Evolutionary conservation across 2,797 vertebrate genomes (phyloP).

Genomic region (Pseudopleuronectes americanus): DNA sequence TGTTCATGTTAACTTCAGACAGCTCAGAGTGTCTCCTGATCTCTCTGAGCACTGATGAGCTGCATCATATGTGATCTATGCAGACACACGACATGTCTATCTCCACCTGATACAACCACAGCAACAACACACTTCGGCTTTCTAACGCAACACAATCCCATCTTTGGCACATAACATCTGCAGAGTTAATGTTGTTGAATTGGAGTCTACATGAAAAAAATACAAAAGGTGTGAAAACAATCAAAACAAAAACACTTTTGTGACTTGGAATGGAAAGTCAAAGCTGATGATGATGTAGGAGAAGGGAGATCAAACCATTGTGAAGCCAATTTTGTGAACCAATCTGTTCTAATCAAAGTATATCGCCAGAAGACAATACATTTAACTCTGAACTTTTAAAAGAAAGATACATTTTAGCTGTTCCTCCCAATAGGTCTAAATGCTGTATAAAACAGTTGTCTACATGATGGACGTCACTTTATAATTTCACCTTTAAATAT

Average conservation of each 20-base stretch:
- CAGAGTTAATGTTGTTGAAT: neutral
- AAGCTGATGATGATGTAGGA: conserved; percentile 53
- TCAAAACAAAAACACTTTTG: too few relatives aligned
- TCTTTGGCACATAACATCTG: conserved; percentile 55
- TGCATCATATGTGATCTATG: conserved; percentile 8
- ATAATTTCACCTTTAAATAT: too few relatives aligned
- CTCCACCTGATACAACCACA: conserved; percentile 13
- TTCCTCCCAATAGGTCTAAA: too few relatives aligned
- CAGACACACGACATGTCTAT: too few relatives aligned
- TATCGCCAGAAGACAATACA: neutral
- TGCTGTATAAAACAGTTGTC: too few relatives aligned
- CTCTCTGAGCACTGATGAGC: neutral
- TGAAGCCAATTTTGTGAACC: conserved; percentile 50
- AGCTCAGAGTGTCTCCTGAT: conserved; percentile 26
- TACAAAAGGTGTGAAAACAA: too few relatives aligned
- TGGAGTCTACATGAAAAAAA: neutral
- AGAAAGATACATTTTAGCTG: too few relatives aligned
- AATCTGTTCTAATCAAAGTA: conserved; percentile 7
- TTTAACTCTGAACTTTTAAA: too few relatives aligned
- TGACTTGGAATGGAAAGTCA: neutral
- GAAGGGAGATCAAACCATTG: conserved; percentile 31
- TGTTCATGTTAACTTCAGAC: conserved; percentile 42
- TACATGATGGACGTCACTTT: too few relatives aligned
- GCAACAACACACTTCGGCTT: neutral
- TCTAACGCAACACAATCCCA: conserved; percentile 6